These are phyloP conservation scores for Telenomus remus DNA, from an alignment of 1,140 invertebrate species.

Conservation along the genomic window DNA sequence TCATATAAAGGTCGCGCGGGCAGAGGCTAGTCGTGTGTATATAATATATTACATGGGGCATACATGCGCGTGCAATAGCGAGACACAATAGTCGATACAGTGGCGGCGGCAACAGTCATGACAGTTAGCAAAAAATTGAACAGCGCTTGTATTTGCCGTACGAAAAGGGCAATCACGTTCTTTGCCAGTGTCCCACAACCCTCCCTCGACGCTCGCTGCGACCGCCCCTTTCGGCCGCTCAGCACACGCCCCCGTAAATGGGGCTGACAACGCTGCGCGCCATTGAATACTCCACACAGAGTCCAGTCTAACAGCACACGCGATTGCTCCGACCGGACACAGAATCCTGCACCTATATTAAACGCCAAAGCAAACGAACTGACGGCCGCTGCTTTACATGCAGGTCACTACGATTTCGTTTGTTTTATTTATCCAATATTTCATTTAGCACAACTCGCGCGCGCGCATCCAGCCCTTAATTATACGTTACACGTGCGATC, in stretches of 20 bases:
- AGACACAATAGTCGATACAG: conserved; percentile 40
- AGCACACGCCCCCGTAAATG: conserved; percentile 50
- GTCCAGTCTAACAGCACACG: conserved; percentile 57
- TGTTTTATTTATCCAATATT: conserved; percentile 75
- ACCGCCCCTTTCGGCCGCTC: conserved; percentile 40
- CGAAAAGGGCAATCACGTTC: conserved; percentile 74
- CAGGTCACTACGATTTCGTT: conserved; percentile 73
- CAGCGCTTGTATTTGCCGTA: conserved; percentile 69
- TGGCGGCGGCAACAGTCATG: conserved; percentile 16
- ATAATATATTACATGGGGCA: too few relatives aligned
- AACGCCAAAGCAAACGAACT: conserved; percentile 71
- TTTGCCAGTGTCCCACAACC: conserved; percentile 62
- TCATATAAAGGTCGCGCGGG: too few relatives aligned
- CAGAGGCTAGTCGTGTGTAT: too few relatives aligned
- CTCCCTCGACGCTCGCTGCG: conserved; percentile 33
- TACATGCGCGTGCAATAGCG: conserved; percentile 1
- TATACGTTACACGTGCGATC: conserved; percentile 56
- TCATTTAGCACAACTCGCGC: conserved; percentile 65
- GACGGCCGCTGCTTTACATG: conserved; percentile 72
- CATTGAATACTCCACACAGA: conserved; percentile 43
- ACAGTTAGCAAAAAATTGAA: conserved; percentile 69
- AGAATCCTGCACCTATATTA: conserved; percentile 21
- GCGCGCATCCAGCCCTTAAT: conserved; percentile 66
- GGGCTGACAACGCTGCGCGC: conserved; percentile 33
- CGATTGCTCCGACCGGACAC: conserved; percentile 67